Evolutionary conservation across 2,113 vertebrate genomes (phyloP).

Genomic region (Nansenia antarctica): DNA sequence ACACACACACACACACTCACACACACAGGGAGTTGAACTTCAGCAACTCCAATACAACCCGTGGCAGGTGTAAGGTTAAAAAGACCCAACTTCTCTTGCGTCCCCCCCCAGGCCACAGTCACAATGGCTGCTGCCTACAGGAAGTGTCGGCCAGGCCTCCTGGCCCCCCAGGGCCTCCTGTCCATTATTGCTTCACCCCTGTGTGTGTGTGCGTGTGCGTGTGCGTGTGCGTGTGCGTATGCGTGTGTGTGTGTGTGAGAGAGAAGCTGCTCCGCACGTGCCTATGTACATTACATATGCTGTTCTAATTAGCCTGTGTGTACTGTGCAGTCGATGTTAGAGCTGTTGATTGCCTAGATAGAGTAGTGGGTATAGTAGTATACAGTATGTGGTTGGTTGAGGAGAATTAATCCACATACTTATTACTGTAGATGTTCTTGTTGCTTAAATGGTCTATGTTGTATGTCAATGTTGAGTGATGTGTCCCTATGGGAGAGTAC

Average conservation of each 20-base stretch:
- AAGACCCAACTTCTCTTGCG: slow-evolving; percentile 43
- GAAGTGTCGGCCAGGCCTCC: neutral
- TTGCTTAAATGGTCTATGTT: neutral
- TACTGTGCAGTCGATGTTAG: neutral
- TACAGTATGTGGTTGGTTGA: neutral
- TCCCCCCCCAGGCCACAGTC: slow-evolving; percentile 33
- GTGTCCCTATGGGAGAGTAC: neutral
- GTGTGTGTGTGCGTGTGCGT: no score
- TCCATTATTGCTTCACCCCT: neutral
- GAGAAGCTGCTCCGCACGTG: no score
- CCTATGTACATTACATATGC: slow-evolving; percentile 1
- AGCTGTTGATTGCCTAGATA: slow-evolving; percentile 7
- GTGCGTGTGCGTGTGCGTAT: no score
- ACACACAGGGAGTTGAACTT: slow-evolving; percentile 44
- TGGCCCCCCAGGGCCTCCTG: neutral
- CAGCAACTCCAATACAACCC: slow-evolving; percentile 37
- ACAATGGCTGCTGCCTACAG: neutral
- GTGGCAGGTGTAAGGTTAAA: slow-evolving; percentile 64
- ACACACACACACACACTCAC: slow-evolving; percentile 5
- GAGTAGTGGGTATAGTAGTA: neutral
- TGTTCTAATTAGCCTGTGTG: neutral
- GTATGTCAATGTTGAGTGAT: neutral
- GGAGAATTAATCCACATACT: neutral
- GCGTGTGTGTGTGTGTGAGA: neutral
- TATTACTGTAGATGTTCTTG: neutral